A percentile compares a stretch with the other conserved stretches of the same genome.
These are phyloP conservation scores for Falco rusticolus DNA, from an alignment of 2,797 vertebrate species.

Conservation along the genomic window DNA sequence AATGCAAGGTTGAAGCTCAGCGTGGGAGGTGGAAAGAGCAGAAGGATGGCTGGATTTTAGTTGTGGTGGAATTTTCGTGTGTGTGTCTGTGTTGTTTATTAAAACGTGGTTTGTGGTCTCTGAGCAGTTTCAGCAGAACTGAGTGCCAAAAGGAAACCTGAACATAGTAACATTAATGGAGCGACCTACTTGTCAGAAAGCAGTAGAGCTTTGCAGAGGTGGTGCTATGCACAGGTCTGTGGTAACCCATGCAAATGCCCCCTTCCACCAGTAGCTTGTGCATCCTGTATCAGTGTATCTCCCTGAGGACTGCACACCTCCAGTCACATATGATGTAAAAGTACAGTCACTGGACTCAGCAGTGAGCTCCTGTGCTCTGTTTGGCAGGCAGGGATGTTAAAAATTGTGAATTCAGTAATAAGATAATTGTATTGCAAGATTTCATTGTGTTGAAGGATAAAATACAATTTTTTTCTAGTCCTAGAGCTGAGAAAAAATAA, in stretches of 20 bases:
- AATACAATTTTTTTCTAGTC: neutral
- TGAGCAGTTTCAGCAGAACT: neutral
- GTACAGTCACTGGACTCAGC: neutral
- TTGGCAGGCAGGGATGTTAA: neutral
- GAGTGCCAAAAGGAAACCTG: neutral
- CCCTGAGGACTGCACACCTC: neutral
- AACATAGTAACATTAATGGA: neutral
- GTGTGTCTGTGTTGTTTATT: neutral
- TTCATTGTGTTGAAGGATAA: neutral
- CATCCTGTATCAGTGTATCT: neutral
- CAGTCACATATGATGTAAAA: neutral
- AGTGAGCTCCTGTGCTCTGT: neutral
- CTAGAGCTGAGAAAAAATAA: neutral
- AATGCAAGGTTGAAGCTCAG: neutral
- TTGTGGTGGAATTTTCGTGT: constrained; percentile 14
- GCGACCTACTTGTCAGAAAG: neutral
- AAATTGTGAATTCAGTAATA: neutral
- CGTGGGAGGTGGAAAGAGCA: neutral
- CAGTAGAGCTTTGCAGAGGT: neutral
- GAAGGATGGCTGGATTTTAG: neutral
- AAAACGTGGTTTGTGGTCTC: constrained; percentile 9
- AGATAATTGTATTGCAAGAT: neutral
- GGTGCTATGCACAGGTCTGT: neutral
- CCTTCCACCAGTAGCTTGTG: neutral
- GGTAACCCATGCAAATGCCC: neutral